phyloP scores from a whole-genome alignment of 2,888 invertebrate genomes.

The Trilocha varians region DNA sequence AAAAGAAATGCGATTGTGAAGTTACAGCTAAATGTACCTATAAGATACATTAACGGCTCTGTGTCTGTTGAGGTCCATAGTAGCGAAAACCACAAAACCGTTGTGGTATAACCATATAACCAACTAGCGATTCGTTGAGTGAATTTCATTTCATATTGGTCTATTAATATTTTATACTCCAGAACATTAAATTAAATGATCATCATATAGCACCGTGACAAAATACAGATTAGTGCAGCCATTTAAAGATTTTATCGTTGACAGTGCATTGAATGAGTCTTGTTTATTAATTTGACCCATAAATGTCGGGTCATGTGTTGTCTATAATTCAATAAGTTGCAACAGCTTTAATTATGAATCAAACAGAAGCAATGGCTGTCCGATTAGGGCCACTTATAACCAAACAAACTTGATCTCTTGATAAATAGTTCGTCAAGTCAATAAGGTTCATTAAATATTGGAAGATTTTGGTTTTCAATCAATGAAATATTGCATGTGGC shows the following conservation, averaged over 20 bases:
- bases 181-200: too few relatives aligned
- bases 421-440: slow-evolving; percentile 14
- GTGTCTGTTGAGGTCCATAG: too few relatives aligned
- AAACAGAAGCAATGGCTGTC: slow-evolving; percentile 10
- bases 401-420: slow-evolving; percentile 18
- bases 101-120: too few relatives aligned
- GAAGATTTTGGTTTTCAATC: slow-evolving; percentile 22
- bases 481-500: slow-evolving; percentile 19
- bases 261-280: slow-evolving; percentile 7
- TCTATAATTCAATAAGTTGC: slow-evolving; percentile 14
- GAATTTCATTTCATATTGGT: too few relatives aligned
- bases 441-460: slow-evolving; percentile 17
- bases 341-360: slow-evolving; percentile 12
- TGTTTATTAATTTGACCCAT: slow-evolving; percentile 19
- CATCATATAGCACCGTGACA: not conserved
- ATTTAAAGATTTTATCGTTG: slow-evolving; percentile 11
- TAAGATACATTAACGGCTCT: too few relatives aligned
- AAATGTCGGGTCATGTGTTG: slow-evolving; percentile 6
- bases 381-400: slow-evolving; percentile 23
- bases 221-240: slow-evolving; percentile 3
- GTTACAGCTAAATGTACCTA: too few relatives aligned
- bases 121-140: too few relatives aligned
- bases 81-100: too few relatives aligned
- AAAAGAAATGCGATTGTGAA: too few relatives aligned
- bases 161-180: too few relatives aligned